Base-by-base conservation (phyloP, 2,113 vertebrate species). In the Thunnus thynnus region DNA sequence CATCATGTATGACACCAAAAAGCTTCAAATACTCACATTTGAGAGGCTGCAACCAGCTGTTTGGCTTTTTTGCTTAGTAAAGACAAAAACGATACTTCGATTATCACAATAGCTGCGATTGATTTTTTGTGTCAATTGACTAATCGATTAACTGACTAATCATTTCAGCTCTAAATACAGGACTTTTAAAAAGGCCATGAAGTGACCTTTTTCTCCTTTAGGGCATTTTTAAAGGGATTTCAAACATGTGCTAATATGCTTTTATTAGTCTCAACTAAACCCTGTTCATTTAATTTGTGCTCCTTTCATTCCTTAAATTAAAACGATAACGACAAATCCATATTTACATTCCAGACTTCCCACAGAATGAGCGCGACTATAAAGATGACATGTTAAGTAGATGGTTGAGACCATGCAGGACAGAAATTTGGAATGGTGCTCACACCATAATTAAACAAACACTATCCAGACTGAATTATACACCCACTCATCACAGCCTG, bases 361-460 rank as follows among this genome's bases (percentile, higher is more conserved):
- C 22, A 32, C 27, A 41, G 3, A 76, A 47, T 50, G 48, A 51
- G 57, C 48, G 55, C 27, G 62, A 63, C 61, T 55, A 16, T 46
- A 60, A 56, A 54, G 61, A 47, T 51, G 82, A 64, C 84, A 65
- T 72, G 60, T 86, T 89, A 72, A 89, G 88, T 85, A 79, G 82
- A 68, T 4, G 67, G 60, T 65, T 85, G 78, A 90, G 61, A 72
- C 65, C 50, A 10, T 57, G 67, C 90, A 88, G 85, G 80, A 78
- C 80, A 79, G 46, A 82, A 20, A 75, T 86, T 69, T 86, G 80
- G 81, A 78, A 41, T 30, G 50, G 57, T 6, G 1, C 44, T 78
- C 41, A 22, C 4, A 80, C 13, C 56, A 78, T 72, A 82, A 75
- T 66, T 69, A 88, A 86, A 87, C 86, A 79, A 90, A 88, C 86